Percentiles rank a stretch among this genome's conserved stretches.
Evolutionary conservation across 2,888 invertebrate genomes (phyloP).

Genomic region (Ryuthela nishihirai): DNA sequence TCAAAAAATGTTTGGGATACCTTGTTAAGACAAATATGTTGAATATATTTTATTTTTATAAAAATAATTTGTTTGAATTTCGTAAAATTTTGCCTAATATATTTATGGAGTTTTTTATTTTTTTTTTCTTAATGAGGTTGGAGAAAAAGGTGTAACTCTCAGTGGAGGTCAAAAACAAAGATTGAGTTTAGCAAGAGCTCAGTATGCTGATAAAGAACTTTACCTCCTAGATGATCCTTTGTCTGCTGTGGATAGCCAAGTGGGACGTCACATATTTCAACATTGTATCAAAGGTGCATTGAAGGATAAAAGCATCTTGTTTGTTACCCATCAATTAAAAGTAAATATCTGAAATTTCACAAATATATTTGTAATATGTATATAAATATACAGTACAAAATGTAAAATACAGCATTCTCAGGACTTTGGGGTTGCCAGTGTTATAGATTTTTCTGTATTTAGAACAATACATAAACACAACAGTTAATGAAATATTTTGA

Average conservation of each 20-base stretch:
- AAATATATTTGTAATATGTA: not conserved
- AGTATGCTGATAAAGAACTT: constrained; percentile 55
- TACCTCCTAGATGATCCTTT: constrained; percentile 60
- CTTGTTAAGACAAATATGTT: not conserved
- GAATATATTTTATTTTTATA: not conserved
- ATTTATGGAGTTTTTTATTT: too few relatives aligned
- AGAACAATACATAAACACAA: too few relatives aligned
- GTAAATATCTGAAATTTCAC: constrained; percentile 41
- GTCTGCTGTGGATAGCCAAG: constrained; percentile 57
- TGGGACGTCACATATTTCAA: constrained; percentile 57
- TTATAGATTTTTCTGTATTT: too few relatives aligned
- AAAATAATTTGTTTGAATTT: too few relatives aligned
- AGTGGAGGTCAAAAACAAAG: constrained; percentile 59
- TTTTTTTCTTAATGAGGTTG: constrained; percentile 50
- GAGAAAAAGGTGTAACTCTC: constrained; percentile 54
- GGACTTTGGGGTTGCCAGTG: too few relatives aligned
- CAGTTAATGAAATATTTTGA: too few relatives aligned
- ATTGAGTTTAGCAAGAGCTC: constrained; percentile 57
- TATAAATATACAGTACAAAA: too few relatives aligned
- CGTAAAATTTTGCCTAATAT: too few relatives aligned
- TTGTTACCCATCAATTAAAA: constrained; percentile 51
- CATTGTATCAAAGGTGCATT: constrained; percentile 49
- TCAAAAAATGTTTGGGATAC: too few relatives aligned
- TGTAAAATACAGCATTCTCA: too few relatives aligned
- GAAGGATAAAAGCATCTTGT: constrained; percentile 49